Evolutionary conservation across 2,113 vertebrate species (phyloP).

Genomic region (Lamprotornis superbus): DNA sequence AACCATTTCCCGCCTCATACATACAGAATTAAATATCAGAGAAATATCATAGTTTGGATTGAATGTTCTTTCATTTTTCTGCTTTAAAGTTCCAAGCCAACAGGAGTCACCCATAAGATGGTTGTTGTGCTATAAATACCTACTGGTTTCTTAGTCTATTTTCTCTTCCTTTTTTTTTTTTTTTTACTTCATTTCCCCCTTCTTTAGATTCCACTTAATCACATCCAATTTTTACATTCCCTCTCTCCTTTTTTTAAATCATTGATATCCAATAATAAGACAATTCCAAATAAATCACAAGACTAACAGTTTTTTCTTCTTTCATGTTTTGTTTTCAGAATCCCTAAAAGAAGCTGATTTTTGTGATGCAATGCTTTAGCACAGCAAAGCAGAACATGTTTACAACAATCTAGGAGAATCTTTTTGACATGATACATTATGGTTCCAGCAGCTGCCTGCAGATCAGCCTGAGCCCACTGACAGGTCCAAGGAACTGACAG

Average conservation of each 20-base stretch:
- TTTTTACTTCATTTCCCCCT: background rate
- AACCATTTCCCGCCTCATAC: slow-evolving; percentile 1
- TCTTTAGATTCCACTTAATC: background rate
- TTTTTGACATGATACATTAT: accelerated
- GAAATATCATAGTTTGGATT: background rate
- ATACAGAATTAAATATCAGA: background rate
- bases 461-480: background rate
- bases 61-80: background rate
- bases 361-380: background rate
- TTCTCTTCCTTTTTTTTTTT: background rate
- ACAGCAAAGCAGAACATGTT: background rate
- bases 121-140: background rate
- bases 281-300: background rate
- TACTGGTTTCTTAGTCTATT: background rate
- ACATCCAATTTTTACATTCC: background rate
- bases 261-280: background rate
- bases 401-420: background rate
- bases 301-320: background rate
- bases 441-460: background rate
- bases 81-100: background rate
- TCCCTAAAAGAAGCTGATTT: background rate
- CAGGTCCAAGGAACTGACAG: background rate
- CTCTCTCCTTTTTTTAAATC: background rate
- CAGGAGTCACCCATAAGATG: background rate
- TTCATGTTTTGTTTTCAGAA: background rate